A percentile compares a stretch with the other conserved stretches of the same genome.
These are phyloP conservation scores for Drosophila pruinosa DNA, from an alignment of 1,140 invertebrate genomes.

Conservation along the genomic window DNA sequence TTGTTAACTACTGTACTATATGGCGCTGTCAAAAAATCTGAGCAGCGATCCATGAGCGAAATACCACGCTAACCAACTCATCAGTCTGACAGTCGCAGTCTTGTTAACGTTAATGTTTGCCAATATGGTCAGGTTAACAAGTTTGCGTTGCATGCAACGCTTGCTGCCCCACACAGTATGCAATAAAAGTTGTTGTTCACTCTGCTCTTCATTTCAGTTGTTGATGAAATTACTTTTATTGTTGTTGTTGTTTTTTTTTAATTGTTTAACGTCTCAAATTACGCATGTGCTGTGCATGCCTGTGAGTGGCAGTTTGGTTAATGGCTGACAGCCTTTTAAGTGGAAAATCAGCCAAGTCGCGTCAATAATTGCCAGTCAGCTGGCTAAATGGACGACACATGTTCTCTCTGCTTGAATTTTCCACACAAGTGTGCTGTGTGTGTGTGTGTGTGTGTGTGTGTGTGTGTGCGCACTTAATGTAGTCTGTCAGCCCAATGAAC, in stretches of 20 bases:
- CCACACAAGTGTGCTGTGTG: not conserved
- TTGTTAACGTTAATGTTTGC: constrained; percentile 32
- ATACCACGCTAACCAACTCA: constrained; percentile 22
- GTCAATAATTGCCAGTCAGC: constrained; percentile 44
- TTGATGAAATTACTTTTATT: not conserved
- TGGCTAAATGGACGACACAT: constrained; percentile 7
- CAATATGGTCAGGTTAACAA: constrained; percentile 39
- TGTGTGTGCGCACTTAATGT: constrained; percentile 40
- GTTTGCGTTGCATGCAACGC: constrained; percentile 1
- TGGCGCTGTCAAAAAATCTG: constrained; percentile 27
- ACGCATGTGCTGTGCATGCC: not conserved
- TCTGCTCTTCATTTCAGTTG: not conserved
- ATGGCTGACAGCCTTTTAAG: constrained; percentile 42
- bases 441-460: not conserved
- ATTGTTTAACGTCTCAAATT: constrained; percentile 42
- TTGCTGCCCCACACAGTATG: constrained; percentile 25
- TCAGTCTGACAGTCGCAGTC: constrained; percentile 13
- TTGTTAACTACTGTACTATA: too few species aligned
- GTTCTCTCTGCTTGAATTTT: constrained; percentile 1
- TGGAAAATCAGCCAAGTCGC: constrained; percentile 38
- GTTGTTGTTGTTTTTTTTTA: constrained; percentile 2
- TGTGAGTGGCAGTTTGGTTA: constrained; percentile 41
- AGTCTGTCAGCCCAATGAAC: constrained; percentile 25
- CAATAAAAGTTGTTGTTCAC: constrained; percentile 29
- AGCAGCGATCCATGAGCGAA: constrained; percentile 26